Conservation (phyloP, 2,113 vertebrate genomes). For the Erinaceus europaeus region DNA sequence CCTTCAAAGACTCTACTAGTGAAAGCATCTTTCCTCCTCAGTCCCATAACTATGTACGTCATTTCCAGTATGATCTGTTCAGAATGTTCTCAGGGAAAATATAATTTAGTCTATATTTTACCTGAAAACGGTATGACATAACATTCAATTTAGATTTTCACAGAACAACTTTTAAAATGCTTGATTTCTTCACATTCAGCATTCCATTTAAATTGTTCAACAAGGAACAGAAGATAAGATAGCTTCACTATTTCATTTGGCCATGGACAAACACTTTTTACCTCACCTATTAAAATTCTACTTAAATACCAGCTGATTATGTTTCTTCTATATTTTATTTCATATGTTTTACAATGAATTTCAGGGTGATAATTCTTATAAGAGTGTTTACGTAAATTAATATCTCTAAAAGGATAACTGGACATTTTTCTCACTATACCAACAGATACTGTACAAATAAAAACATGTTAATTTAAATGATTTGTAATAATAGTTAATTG, state of each 20-base stretch:
- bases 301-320: slow-evolving; percentile 20
- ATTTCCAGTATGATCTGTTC: background rate
- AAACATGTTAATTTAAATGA: background rate
- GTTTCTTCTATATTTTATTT: background rate
- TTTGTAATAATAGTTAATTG: background rate
- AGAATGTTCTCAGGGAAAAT: background rate
- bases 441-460: background rate
- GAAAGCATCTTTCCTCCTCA: background rate
- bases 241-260: slow-evolving; percentile 19
- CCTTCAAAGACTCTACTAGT: background rate
- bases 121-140: background rate
- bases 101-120: background rate
- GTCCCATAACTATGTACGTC: background rate
- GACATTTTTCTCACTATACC: background rate
- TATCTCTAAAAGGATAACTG: background rate
- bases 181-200: background rate
- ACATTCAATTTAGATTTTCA: slow-evolving; percentile 1
- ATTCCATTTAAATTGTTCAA: slow-evolving; percentile 11
- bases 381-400: slow-evolving; percentile 3
- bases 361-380: background rate
- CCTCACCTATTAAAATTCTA: background rate
- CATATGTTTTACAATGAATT: background rate
- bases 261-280: background rate
- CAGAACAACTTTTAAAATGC: slow-evolving; percentile 16
- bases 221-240: slow-evolving; percentile 28